Base-by-base conservation (phyloP, 2,888 invertebrate genomes). In the Choristoneura rosaceana region DNA sequence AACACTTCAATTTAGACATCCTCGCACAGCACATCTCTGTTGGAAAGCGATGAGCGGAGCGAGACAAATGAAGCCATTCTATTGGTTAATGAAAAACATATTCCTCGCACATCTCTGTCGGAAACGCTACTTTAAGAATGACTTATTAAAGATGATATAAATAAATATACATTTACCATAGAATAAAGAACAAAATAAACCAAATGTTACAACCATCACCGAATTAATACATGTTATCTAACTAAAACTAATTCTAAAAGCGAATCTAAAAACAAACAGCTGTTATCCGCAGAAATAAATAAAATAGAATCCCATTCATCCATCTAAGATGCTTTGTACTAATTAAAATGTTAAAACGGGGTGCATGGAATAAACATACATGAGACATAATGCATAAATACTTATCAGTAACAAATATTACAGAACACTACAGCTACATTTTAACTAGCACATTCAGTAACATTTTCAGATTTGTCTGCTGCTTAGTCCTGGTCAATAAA, bases 391-490 rank as follows among this genome's bases (percentile, higher is more conserved):
- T 80, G 82, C 82, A 85, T 83, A 85, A 52, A 88, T 84, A 84
- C 77, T 77, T 76, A 79, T 69, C 75, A 50, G n/a, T 50, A 50
- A 50, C n/a, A 76, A 71, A 79, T 75, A 81, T 70, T 74, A 74
- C 41, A 80, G 76, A 82, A 79, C 79, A 84, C 86, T 87, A 89
- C 79, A 75, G 82, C 89, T 89, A 91, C 90, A 90, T 89, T 91
- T 90, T 86, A 90, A 91, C 89, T 90, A 90, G 90, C 90, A 91
- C 90, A 90, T 89, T 88, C 86, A 82, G 90, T 90, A 90, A 90
- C 84, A 91, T 90, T 91, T 91, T 90, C 90, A 91, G 90, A 91
- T 91, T 87, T 65, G 9, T 59, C 38, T 50, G 33, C 8, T 45
- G 34, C 12, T 43, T 68, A n/a, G 52, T n/a, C n/a, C 14, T 25